Base-by-base conservation (phyloP, 2,888 invertebrate species). In the Caenorhabditis sinica region DNA sequence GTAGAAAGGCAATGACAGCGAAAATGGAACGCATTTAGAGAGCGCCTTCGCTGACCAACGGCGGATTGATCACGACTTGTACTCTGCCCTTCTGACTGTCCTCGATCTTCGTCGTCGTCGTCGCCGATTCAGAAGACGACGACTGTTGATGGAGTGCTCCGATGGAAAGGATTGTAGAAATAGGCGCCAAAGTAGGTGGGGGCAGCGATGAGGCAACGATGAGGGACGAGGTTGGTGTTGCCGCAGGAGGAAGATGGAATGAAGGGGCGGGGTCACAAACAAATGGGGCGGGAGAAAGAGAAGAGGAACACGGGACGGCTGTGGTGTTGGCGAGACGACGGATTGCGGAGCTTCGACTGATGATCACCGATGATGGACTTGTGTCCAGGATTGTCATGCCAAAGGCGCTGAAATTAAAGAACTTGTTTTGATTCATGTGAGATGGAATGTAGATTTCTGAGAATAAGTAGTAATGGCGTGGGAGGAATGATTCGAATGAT, bases 31-130 rank as follows among this genome's bases (percentile, higher is more conserved):
- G 40, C 63, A 51, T 69, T 71, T 53, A 79, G 56, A 79, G 15
- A 28, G 69, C 71, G 56, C 71, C 79, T 65, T 79, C 79, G 56
- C 45, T 79, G 79, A 79, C 79, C 79, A 79, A 60, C n/a, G 79
- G 53, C 43, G 79, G 79, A 33, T 72, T 79, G 71, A 79, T 65
- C 63, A 79, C 28, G 13, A 77, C 61, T 49, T 49, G 51, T n/a
- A 65, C 20, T 9, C 23, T 11, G 15, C 15, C 28, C 4, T 49
- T 61, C 8, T 20, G 65, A n/a, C 30, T 8, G n/a, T 33, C 56
- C 58, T 40, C 45, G 4, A 45, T 49, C 45, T 53, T 45, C 30
- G 63, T 71, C 61, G 77, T 69, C 77, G 60, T 61, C 69, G 53
- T 51, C 60, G 43, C 72, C 8, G 79, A 45, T 20, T 30, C 33